Evolutionary conservation across 2,113 vertebrate species (phyloP), one percentile per base, ranked within the genome.

Genomic region (Gallinago paraguaiae): DNA sequence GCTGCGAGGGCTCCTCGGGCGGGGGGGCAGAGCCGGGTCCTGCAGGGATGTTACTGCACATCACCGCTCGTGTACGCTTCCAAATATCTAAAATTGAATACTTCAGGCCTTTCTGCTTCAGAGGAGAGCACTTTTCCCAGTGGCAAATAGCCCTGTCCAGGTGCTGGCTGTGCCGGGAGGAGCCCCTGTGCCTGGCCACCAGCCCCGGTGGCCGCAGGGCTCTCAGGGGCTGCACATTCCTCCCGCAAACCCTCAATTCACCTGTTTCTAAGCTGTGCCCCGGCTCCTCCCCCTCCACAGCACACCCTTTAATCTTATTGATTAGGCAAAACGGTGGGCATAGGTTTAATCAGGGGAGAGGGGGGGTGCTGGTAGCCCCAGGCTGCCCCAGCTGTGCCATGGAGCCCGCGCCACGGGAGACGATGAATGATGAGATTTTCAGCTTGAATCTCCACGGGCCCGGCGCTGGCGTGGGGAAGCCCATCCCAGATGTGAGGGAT

Each of bases 111-210:
- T 46, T 31, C 45, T 15, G 6, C 51, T 43, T 19, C 11, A 24
- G 46, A 5, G n/a, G n/a, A 35, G 30, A 65, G 27, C 13, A 37
- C 46, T 35, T 37, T 18, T 15, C 25, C 4, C 3, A 4, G 22
- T 23, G 22, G 48, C 20, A 39, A 33, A 2, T 6, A 48, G 9
- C 3, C 37, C 51, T 7, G 37, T 67, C 27, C n/a, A 11, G 2
- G 14, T 5, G 27, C 68, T 3, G 2, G 37, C 37, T 2, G 0
- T 20, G 43, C 23, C 4, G 7, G 5, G 0, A 9, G 3, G 46
- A 46, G 23, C 5, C 33, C 10, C 46, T 37, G 39, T 0, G 0
- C 35, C 13, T 10, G 0, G 1, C 46, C 64, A 48, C 9, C 59
- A 14, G 10, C 0, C 0, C 3, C 4, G 1, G 17, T 10, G 63